Percentiles rank a stretch among this genome's conserved stretches.
These are phyloP conservation scores for Sterna hirundo DNA, from an alignment of 2,113 vertebrate genomes.

Conservation along the genomic window DNA sequence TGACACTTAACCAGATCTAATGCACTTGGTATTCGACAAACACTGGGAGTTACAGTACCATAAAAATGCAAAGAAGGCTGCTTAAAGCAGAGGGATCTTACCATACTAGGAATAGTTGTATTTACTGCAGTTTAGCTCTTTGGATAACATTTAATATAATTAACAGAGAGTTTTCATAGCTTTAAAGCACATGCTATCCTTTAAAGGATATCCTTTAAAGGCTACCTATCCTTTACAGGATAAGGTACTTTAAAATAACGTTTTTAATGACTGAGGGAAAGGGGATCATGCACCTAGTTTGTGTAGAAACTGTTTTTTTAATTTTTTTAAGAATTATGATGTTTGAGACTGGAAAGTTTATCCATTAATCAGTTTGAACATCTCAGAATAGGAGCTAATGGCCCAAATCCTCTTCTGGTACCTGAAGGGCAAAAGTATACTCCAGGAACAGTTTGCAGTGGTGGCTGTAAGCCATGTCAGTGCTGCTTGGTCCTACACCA, in stretches of 20 bases:
- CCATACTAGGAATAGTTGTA: neutral
- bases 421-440: neutral
- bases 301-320: neutral
- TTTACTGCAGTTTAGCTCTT: neutral
- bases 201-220: no score
- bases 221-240: neutral
- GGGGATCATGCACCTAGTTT: neutral
- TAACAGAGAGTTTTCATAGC: neutral
- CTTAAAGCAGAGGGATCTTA: neutral
- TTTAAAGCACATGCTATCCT: neutral
- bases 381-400: neutral
- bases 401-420: neutral
- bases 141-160: neutral
- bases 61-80: neutral
- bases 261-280: neutral
- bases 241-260: neutral
- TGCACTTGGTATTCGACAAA: neutral
- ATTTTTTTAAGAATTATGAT: neutral
- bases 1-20: constrained; percentile 21
- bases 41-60: neutral
- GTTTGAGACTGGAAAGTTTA: neutral
- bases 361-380: neutral
- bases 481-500: neutral
- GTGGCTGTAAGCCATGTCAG: constrained; percentile 18
- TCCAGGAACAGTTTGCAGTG: neutral